Evolutionary conservation across 2,888 invertebrate species (phyloP).

Genomic region (Dasysyrphus albostriatus): DNA sequence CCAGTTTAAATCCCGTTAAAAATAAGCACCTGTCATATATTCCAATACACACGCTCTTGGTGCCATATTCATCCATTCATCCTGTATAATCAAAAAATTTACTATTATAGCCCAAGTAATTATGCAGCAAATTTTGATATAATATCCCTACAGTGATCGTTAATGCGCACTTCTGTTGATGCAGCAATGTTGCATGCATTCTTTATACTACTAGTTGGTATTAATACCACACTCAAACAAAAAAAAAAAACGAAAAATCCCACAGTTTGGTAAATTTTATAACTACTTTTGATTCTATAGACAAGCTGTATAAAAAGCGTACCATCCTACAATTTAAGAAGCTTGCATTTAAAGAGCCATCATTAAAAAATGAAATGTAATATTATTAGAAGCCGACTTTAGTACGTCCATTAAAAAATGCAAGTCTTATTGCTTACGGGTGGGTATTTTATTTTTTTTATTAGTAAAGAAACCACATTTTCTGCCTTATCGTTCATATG

Average conservation of each 20-base stretch:
- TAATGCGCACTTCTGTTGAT: neutral
- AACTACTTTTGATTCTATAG: neutral
- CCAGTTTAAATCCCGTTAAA: neutral
- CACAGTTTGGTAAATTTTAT: neutral
- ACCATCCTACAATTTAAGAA: constrained; percentile 31
- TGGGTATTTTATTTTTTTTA: neutral
- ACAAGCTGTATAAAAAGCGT: neutral
- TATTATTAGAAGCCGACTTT: constrained; percentile 3
- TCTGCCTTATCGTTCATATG: neutral
- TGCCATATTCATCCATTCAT: constrained; percentile 24
- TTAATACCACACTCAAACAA: neutral
- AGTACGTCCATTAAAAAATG: constrained; percentile 39
- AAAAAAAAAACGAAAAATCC: neutral
- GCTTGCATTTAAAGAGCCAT: constrained; percentile 29
- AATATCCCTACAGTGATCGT: constrained; percentile 26
- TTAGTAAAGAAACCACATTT: neutral
- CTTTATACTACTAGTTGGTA: neutral
- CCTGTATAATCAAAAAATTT: constrained; percentile 53
- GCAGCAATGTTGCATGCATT: constrained; percentile 26
- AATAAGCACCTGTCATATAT: neutral
- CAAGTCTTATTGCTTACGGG: neutral
- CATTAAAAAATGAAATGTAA: constrained; percentile 36
- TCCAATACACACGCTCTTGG: neutral
- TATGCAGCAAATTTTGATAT: constrained; percentile 47
- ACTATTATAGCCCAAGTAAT: constrained; percentile 61